Evolutionary conservation across 2,113 vertebrate genomes (phyloP), one percentile per base, ranked within the genome.

Genomic region (Microcebus murinus): DNA sequence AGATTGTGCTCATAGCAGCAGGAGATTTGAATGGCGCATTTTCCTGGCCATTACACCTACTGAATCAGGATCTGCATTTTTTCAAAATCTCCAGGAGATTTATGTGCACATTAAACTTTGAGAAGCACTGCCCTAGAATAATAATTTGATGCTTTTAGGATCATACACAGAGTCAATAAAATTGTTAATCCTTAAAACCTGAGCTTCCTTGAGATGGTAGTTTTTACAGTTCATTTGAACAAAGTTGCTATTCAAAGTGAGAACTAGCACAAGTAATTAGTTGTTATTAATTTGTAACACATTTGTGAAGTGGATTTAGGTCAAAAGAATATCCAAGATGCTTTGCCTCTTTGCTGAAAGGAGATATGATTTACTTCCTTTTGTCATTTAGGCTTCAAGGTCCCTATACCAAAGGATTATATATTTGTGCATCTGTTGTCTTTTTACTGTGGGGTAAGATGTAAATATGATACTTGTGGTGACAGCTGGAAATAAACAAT

Each of bases 191-290:
- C 76, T 80, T 65, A 95, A 70, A 94, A 94, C 68, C 23, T 61
- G 50, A 73, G 8, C 34, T 93, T 87, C 67, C 50, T 71, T 17
- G 57, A 29, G 73, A 86, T 77, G 48, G 11, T 57, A 25, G 55
- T 57, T 70, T 63, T 94, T 50, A 39, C 67, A 87, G 55, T 93
- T 94, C 61, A 73, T 93, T 79, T 94, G 55, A 90, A 42, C 27
- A 91, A 65, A 96, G 50, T 80, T 74, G 50, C 84, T 79, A 13
- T 29, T 93, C 86, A 45, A 15, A 91, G 87, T 76, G 63, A 97
- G 68, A 95, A 97, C 55, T 74, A 89, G 84, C 94, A 55, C 61
- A 90, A 67, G 57, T 89, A 92, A 88, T 88, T 83, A 93, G 79
- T 57, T 57, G 8, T 92, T 76, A n/a, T 84, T 94, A 93, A 88